A percentile compares a stretch with the other conserved stretches of the same genome.
phyloP scores from a whole-genome alignment of 2,888 invertebrate genomes.

The Scaptomyza caliginosa region DNA sequence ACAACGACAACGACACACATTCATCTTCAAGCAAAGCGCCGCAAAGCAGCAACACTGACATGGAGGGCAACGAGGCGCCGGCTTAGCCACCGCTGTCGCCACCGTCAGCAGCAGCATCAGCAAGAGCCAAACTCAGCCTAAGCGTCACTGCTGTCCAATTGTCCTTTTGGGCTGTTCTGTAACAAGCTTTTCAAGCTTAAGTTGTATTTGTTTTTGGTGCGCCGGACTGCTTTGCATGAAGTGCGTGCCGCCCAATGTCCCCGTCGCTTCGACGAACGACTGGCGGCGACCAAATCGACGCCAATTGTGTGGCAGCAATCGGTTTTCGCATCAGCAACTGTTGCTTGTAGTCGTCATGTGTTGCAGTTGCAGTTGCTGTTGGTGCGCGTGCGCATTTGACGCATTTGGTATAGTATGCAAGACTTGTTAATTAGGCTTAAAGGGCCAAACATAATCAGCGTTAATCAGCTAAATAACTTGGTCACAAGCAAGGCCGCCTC shows the following conservation, averaged over 20 bases:
- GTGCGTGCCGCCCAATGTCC: constrained; percentile 52
- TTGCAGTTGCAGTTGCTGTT: constrained; percentile 9
- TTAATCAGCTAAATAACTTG: constrained; percentile 26
- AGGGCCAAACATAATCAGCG: constrained; percentile 31
- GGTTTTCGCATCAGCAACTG: constrained; percentile 43
- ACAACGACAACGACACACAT: constrained; percentile 67
- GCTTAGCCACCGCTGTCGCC: constrained; percentile 53
- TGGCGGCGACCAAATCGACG: constrained; percentile 54
- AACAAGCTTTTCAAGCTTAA: constrained; percentile 51
- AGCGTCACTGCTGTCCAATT: constrained; percentile 27
- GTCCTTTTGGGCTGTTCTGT: constrained; percentile 50
- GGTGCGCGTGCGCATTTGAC: constrained; percentile 65
- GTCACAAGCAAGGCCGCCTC: neutral
- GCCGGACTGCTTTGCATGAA: constrained; percentile 58
- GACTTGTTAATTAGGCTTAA: constrained; percentile 73
- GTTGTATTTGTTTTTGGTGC: neutral
- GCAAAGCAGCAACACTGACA: constrained; percentile 40
- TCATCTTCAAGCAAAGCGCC: constrained; percentile 69
- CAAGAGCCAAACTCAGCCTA: neutral
- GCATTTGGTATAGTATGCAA: constrained; percentile 52
- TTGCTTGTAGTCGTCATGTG: constrained; percentile 1
- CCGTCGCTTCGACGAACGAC: constrained; percentile 2
- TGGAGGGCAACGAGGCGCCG: constrained; percentile 61
- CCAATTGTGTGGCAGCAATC: constrained; percentile 67
- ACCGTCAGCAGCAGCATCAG: constrained; percentile 2